A percentile compares a stretch with the other conserved stretches of the same genome.
Conservation (phyloP, 2,888 invertebrate genomes). For the Heliconius ethilla region DNA sequence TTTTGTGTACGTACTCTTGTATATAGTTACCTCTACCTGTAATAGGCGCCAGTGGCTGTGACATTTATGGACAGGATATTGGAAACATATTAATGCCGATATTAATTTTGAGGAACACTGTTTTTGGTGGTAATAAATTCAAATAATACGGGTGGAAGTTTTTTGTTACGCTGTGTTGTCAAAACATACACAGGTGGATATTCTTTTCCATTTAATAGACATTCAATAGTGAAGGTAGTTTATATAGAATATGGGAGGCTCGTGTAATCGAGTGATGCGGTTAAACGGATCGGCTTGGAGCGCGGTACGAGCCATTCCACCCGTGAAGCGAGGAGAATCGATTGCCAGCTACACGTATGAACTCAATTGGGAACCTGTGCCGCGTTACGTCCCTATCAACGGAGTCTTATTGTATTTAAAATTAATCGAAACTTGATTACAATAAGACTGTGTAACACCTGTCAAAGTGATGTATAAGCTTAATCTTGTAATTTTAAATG, state of each 20-base stretch:
- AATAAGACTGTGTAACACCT: background rate
- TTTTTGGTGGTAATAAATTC: conserved; percentile 70
- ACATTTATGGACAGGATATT: conserved; percentile 80
- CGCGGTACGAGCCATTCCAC: conserved; percentile 73
- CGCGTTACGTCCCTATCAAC: conserved; percentile 28
- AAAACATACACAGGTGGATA: conserved; percentile 61
- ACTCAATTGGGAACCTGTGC: conserved; percentile 53
- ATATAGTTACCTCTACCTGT: conserved; percentile 73
- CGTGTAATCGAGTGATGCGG: conserved; percentile 67
- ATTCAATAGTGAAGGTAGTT: conserved; percentile 53
- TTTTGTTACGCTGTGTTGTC: conserved; percentile 63
- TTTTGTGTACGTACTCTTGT: conserved; percentile 71
- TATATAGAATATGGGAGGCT: conserved; percentile 41
- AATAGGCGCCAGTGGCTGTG: conserved; percentile 79
- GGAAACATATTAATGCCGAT: conserved; percentile 78
- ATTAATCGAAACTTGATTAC: background rate
- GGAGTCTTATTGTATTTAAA: background rate
- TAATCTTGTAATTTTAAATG: background rate
- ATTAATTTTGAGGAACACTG: conserved; percentile 75
- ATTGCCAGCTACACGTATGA: conserved; percentile 61
- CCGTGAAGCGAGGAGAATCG: conserved; percentile 72
- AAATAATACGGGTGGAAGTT: conserved; percentile 61
- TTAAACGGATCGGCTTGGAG: conserved; percentile 67
- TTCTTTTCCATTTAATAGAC: conserved; percentile 58
- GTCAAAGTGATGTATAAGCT: background rate